Base-by-base conservation (phyloP, 2,888 invertebrate genomes). In the Galerucella pusilla region DNA sequence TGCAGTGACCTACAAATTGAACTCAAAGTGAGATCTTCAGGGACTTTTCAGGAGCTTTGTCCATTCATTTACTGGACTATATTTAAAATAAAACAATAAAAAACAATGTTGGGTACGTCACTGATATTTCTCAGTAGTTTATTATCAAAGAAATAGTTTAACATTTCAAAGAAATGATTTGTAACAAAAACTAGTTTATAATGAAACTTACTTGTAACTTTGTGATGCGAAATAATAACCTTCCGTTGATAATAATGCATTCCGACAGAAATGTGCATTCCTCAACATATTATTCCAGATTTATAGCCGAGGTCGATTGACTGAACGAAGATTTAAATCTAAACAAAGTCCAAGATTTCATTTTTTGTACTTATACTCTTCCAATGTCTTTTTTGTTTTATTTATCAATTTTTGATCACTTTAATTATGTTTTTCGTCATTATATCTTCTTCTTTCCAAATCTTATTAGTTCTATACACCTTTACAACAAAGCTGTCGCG, bases 101-200 rank as follows among this genome's bases (percentile, higher is more conserved):
- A 63, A 60, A 28, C 12, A n/a, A 60, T 60, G 28, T 49, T 4
- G 12, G 14, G 7, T 0, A 14, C 16, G 54, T 6, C 54, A 54
- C 54, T 54, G 54, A 6, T n/a, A 4, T 49, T 14, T 11, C 12
- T 54, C 6, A 20, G n/a, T 63, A 63, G 12, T 42, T 63, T 63
- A 12, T 25, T n/a, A 6, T 2, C 28, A 28, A 63, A 20, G n/a
- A 16, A 6, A 35, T 20, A 35, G 64, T 64, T 46, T 45, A 20
- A 16, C 35, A 16, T 10, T 42, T 54, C 54, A 14, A 7, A 54
- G 54, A 54, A n/a, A 54, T 54, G 14, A 54, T 54, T 54, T 54
- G 54, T 54, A 54, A 54, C 54, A 54, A 54, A 54, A 54, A 54
- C 54, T 54, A n/a, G 54, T 54, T 5, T 54, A 54, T 54, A 54